Evolutionary conservation across 2,888 invertebrate genomes (phyloP).

Genomic region (Didymodactylos carnosus): DNA sequence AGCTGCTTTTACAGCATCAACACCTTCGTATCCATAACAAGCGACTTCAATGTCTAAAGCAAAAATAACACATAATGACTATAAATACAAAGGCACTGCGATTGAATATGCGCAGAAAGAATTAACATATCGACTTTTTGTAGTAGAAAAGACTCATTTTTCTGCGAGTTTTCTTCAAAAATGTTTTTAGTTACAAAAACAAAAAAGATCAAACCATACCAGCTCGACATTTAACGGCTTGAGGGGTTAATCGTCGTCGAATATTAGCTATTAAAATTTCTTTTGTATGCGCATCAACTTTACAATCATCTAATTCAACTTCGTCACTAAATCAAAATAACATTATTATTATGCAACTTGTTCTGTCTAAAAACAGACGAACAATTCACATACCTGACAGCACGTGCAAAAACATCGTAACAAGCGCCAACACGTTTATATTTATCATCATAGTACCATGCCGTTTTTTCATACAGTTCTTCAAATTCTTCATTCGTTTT

Average conservation of each 20-base stretch:
- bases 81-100: no score
- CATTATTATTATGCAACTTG: not conserved
- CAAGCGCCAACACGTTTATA: slow-evolving; percentile 83
- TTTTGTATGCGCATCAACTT: slow-evolving; percentile 71
- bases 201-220: not conserved
- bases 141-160: no score
- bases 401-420: slow-evolving; percentile 93
- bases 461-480: slow-evolving; percentile 79
- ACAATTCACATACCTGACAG: slow-evolving; percentile 38
- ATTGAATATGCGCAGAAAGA: no score
- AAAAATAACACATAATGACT: not conserved
- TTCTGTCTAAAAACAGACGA: not conserved
- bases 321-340: slow-evolving; percentile 52
- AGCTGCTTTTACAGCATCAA: slow-evolving; percentile 83
- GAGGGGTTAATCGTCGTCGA: slow-evolving; percentile 80
- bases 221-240: slow-evolving; percentile 76
- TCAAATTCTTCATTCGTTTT: slow-evolving; percentile 76
- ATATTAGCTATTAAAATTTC: slow-evolving; percentile 79
- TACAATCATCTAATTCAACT: slow-evolving; percentile 79
- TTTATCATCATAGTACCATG: slow-evolving; percentile 93
- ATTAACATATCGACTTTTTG: no score
- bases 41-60: slow-evolving; percentile 55
- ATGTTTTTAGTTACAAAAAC: no score
- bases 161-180: no score
- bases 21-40: slow-evolving; percentile 90